Evolutionary conservation across 2,797 vertebrate species (phyloP), one percentile per base, ranked within the genome.

Genomic region (Phalloptychus januarius): DNA sequence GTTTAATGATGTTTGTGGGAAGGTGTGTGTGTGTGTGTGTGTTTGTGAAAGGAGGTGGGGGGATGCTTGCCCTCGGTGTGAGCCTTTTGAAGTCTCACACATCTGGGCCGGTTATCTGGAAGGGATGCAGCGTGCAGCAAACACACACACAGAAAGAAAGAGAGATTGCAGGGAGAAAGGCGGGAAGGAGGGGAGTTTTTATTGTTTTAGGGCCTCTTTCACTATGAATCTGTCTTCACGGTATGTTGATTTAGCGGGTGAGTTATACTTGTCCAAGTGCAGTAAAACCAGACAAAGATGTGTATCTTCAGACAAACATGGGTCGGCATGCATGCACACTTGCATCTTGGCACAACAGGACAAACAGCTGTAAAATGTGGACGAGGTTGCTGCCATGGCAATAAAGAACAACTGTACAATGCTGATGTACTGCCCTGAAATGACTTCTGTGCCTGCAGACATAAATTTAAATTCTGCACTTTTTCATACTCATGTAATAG

Each of bases 1-100:
- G 87, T 94, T 94, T 95, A 94, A 95, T 91, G 92, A 93, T 94
- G 93, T 94, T 94, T 93, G 91, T 93, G 92, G 89, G 92, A 92
- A 91, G 89, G 90, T 92, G 91, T 85, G 85, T 93, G 86, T 91
- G 91, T 85, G 83, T 69, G 87, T 89, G 87, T 87, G 88, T 88
- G 86, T 94, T 85, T 92, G 91, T 84, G 82, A 80, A 70, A 76
- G 61, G 74, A 79, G 87, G 88, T 91, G 90, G 85, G 76, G 85
- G 84, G 63, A 10, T 44, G 40, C 72, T 74, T 78, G 78, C 84
- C 83, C 85, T 87, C 46, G 83, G 81, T 92, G 79, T 88, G 76
- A 85, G 71, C 25, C 89, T 90, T 95, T 94, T 94, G 93, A 95
- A 94, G 94, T 94, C 80, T 75, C 77, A 87, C 87, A 94, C 93